phyloP scores from a whole-genome alignment of 2,888 invertebrate species.

The Rhingia rostrata region DNA sequence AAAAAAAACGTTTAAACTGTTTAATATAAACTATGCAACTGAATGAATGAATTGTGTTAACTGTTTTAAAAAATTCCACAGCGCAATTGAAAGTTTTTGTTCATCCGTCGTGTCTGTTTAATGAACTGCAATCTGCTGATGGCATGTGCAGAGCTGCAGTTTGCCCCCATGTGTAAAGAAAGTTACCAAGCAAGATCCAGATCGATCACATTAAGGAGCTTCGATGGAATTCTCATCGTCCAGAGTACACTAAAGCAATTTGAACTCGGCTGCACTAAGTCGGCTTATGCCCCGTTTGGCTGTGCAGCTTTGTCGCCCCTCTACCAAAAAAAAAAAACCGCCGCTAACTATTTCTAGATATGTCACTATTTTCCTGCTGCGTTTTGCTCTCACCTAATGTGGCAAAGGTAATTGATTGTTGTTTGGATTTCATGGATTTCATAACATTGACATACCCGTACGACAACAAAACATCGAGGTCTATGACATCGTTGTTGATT shows the following conservation, averaged over 20 bases:
- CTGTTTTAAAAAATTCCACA: slow-evolving; percentile 49
- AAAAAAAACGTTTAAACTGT: slow-evolving; percentile 50
- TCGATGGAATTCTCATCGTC: slow-evolving; percentile 60
- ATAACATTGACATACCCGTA: slow-evolving; percentile 42
- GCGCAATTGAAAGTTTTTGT: slow-evolving; percentile 65
- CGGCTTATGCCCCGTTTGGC: slow-evolving; percentile 51
- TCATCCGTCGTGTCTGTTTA: slow-evolving; percentile 15
- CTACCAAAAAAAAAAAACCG: slow-evolving; percentile 3
- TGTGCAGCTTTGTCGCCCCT: slow-evolving; percentile 42
- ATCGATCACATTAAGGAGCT: slow-evolving; percentile 68
- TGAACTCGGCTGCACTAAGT: slow-evolving; percentile 37
- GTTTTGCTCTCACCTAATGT: slow-evolving; percentile 44
- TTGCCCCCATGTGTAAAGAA: slow-evolving; percentile 55
- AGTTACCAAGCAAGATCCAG: slow-evolving; percentile 74
- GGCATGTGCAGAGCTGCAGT: slow-evolving; percentile 15
- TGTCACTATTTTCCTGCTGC: slow-evolving; percentile 32
- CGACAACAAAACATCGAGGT: slow-evolving; percentile 50
- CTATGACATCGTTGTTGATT: slow-evolving; percentile 59
- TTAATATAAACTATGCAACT: slow-evolving; percentile 60
- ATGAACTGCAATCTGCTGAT: slow-evolving; percentile 57
- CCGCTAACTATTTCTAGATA: not conserved
- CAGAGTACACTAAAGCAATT: slow-evolving; percentile 21
- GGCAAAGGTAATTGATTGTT: slow-evolving; percentile 54
- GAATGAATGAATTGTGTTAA: slow-evolving; percentile 58
- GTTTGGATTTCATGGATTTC: slow-evolving; percentile 33